phyloP scores from a whole-genome alignment of 2,888 invertebrate genomes.

The Eristalis pertinax region DNA sequence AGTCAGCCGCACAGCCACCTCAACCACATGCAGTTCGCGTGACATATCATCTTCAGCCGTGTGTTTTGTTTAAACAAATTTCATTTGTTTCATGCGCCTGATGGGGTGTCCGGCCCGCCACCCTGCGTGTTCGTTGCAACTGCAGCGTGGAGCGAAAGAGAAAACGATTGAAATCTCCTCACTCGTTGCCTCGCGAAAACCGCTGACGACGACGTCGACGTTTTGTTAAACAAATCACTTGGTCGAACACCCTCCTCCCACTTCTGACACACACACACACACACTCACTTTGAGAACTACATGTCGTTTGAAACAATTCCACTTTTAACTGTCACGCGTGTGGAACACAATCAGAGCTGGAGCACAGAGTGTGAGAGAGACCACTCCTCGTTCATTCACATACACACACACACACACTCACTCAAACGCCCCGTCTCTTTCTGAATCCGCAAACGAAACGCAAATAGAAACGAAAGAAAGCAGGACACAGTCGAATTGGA shows the following conservation, averaged over 20 bases:
- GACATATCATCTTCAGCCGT: slow-evolving; percentile 53
- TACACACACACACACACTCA: not conserved
- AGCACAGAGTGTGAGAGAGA: slow-evolving; percentile 10
- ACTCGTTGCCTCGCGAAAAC: slow-evolving; percentile 32
- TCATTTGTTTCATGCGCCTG: slow-evolving; percentile 32
- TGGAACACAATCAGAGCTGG: slow-evolving; percentile 10
- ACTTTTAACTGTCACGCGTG: slow-evolving; percentile 56
- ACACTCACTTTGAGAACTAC: not conserved
- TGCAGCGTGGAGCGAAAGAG: slow-evolving; percentile 20
- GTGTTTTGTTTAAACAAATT: slow-evolving; percentile 11
- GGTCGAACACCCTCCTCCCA: slow-evolving; percentile 39
- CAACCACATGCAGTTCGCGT: slow-evolving; percentile 46
- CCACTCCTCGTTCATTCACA: slow-evolving; percentile 58
- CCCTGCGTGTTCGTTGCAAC: slow-evolving; percentile 16
- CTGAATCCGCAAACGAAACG: slow-evolving; percentile 63
- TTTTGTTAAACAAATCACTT: slow-evolving; percentile 68
- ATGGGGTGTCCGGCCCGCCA: slow-evolving; percentile 13
- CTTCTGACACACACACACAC: slow-evolving; percentile 36
- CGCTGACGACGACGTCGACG: slow-evolving; percentile 22
- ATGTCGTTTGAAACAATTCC: slow-evolving; percentile 21
- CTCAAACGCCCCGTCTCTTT: slow-evolving; percentile 39
- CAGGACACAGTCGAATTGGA: slow-evolving; percentile 34
- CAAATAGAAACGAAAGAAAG: slow-evolving; percentile 49
- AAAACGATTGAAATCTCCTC: slow-evolving; percentile 53
- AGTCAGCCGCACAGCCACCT: not conserved